These are phyloP conservation scores for Lucilia sericata DNA, from an alignment of 1,140 invertebrate species.

Conservation along the genomic window DNA sequence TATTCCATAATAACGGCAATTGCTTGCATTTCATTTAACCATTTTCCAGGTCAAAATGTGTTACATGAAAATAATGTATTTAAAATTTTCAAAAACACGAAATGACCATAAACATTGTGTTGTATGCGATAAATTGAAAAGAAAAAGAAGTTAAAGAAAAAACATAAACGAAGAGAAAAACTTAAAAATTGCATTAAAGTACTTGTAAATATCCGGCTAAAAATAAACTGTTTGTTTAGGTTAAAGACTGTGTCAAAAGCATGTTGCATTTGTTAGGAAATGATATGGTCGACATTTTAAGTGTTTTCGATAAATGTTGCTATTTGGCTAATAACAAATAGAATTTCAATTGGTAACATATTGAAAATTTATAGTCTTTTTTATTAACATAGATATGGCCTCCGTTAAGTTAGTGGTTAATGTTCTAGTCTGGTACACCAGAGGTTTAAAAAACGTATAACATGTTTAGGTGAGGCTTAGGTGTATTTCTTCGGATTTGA, in stretches of 20 bases:
- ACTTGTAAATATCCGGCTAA: conserved; percentile 5
- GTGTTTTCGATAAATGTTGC: no score
- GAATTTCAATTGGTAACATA: no score
- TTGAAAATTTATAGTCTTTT: no score
- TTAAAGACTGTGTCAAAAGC: not conserved
- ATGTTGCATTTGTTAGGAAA: not conserved
- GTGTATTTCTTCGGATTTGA: no score
- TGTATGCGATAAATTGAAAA: conserved; percentile 9
- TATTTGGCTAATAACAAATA: no score
- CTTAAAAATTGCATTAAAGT: conserved; percentile 5
- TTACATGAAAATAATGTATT: conserved; percentile 10
- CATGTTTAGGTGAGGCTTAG: no score
- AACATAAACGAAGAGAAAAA: not conserved
- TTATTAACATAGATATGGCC: no score
- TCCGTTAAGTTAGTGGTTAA: no score
- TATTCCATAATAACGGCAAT: not conserved
- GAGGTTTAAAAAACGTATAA: no score
- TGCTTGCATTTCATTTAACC: conserved; percentile 34
- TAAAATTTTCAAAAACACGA: conserved; percentile 21
- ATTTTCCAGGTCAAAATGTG: not conserved
- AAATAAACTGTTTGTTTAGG: not conserved
- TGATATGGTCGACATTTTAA: no score
- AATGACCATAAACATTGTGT: conserved; percentile 13
- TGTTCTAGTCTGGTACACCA: no score
- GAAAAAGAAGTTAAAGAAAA: not conserved